Conservation (phyloP, 2,113 vertebrate species). For the Podarcis raffonei region DNA sequence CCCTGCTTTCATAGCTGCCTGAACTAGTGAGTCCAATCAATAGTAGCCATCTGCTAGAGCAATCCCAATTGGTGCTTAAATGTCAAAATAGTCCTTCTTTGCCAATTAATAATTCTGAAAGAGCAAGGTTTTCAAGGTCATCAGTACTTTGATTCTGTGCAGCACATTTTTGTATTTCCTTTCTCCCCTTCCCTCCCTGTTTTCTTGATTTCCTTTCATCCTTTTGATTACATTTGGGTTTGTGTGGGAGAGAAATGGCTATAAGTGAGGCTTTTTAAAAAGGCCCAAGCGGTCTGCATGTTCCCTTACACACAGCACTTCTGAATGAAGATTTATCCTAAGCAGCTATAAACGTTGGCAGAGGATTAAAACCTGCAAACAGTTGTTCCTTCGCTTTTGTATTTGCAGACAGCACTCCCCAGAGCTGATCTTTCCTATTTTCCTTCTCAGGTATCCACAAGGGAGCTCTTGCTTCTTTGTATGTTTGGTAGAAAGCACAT, state of each 20-base stretch:
- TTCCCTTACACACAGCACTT: slow-evolving; percentile 2
- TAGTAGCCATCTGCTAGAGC: background rate
- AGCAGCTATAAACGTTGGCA: background rate
- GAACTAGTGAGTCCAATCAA: background rate
- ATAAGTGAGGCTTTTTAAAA: background rate
- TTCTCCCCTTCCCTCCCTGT: background rate
- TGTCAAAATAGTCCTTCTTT: background rate
- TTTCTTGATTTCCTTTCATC: fast-evolving
- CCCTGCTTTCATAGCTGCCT: background rate
- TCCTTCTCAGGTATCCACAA: background rate
- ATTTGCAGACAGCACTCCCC: background rate
- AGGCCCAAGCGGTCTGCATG: background rate
- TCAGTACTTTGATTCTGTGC: background rate
- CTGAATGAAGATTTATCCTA: background rate
- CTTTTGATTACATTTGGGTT: background rate
- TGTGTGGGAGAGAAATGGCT: background rate
- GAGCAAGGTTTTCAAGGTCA: fast-evolving
- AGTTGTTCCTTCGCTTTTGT: slow-evolving; percentile 6
- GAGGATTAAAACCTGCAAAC: background rate
- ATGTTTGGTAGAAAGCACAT: background rate
- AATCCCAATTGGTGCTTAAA: background rate
- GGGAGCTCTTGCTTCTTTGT: background rate
- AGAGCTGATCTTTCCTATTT: background rate
- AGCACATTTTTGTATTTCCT: background rate
- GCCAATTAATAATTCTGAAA: background rate